These are phyloP conservation scores for Trissolcus basalis DNA, from an alignment of 1,140 invertebrate genomes.

Conservation along the genomic window DNA sequence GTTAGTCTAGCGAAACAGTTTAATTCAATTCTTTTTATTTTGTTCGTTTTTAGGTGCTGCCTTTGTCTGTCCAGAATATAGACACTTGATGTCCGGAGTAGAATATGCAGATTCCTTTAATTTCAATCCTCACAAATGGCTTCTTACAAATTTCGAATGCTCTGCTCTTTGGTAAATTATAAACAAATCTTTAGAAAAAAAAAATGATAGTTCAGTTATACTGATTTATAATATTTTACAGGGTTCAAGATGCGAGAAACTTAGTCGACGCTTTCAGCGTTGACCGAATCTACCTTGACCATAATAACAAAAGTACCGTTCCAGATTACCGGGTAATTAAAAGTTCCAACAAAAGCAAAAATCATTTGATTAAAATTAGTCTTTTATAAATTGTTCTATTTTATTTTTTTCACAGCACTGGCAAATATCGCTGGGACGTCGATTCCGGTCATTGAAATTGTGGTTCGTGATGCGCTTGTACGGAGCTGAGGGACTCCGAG, in stretches of 20 bases:
- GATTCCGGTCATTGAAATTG: constrained; percentile 94
- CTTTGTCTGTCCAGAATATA: constrained; percentile 92
- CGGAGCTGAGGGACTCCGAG: constrained; percentile 87
- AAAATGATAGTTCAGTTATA: neutral
- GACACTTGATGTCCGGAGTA: constrained; percentile 85
- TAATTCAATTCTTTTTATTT: no score
- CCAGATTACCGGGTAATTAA: constrained; percentile 87
- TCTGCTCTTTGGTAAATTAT: constrained; percentile 84
- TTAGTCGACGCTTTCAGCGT: constrained; percentile 93
- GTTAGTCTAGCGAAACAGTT: no score
- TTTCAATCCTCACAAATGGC: constrained; percentile 94
- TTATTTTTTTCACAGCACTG: constrained; percentile 85
- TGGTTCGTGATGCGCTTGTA: constrained; percentile 94
- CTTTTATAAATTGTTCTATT: no score
- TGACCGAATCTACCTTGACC: constrained; percentile 90
- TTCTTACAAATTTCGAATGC: constrained; percentile 93
- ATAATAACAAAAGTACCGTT: constrained; percentile 81
- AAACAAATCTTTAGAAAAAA: neutral
- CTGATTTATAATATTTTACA: constrained; percentile 62
- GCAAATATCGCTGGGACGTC: constrained; percentile 93
- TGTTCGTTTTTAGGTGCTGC: constrained; percentile 80
- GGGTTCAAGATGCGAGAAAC: constrained; percentile 87
- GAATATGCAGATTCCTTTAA: constrained; percentile 91
- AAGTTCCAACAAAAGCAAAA: neutral
- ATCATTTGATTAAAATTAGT: constrained; percentile 1